Evolutionary conservation across 2,113 vertebrate genomes (phyloP), one percentile per base, ranked within the genome.

Genomic region (Saimiri boliviensis): DNA sequence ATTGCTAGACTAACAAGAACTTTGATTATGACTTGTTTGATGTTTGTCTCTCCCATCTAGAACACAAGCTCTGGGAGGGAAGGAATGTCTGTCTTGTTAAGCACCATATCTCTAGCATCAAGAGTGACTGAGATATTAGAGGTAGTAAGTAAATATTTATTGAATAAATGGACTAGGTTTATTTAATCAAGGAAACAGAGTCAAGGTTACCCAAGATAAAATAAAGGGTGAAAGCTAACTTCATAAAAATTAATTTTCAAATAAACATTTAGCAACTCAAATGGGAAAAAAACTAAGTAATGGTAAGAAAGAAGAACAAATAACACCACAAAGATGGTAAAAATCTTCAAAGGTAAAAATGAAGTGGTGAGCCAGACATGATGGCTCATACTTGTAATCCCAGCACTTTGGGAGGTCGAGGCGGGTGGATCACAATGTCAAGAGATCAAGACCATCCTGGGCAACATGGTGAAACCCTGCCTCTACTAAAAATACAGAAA

Each of bases 181-280:
- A 96, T 73, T 96, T 91, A 90, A 86, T 92, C 8, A 35, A 94
- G 16, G 45, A 95, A 86, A 84, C 16, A 77, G 66, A 77, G 63
- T n/a, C 84, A 30, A 95, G n/a, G 49, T 52, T 52, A 52, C 35
- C 27, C 54, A 79, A 89, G 66, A n/a, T 52, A 88, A 95, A 88
- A 82, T 63, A 86, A 45, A 77, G 35, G 20, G 32, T 73, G 40
- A 95, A 94, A 86, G 63, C 14, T 93, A 96, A 95, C 21, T 94
- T 80, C 58, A 32, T 93, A 91, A 95, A 97, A 91, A 91, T 30
- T 81, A 32, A 42, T 76, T 96, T 84, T 79, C 63, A 82, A 86
- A 77, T 68, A 93, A 86, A 79, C 63, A 40, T 68, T 37, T 54
- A 96, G 76, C 30, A 35, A 77, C 4, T 30, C 0, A 49, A 49